Percentiles rank a stretch among this genome's conserved stretches.
Evolutionary conservation across 1,140 invertebrate species (phyloP).

Genomic region (Sarcophaga peregrina): DNA sequence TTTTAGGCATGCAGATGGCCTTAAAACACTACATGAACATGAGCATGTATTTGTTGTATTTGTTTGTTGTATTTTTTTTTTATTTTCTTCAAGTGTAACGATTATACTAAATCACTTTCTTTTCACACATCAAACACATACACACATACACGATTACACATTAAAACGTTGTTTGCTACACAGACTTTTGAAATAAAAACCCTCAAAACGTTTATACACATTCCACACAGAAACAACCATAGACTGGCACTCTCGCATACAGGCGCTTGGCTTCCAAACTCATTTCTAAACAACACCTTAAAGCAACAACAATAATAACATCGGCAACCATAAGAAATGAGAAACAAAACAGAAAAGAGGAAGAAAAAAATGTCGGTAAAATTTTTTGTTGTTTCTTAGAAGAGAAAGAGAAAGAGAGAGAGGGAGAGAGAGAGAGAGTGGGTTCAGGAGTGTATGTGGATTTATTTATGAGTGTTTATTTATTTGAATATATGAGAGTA

Average conservation of each 20-base stretch:
- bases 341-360: not conserved
- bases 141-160: not conserved
- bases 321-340: not conserved
- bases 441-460: too few relatives aligned
- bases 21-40: not conserved
- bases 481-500: not conserved
- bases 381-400: too few relatives aligned
- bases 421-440: too few relatives aligned
- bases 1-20: not conserved
- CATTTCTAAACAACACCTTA: conserved; percentile 8
- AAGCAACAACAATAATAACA: conserved; percentile 1
- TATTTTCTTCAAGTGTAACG: conserved; percentile 17
- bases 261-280: not conserved
- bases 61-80: not conserved
- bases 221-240: too few relatives aligned
- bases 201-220: too few relatives aligned
- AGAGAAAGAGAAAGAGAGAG: too few relatives aligned
- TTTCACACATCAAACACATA: conserved; percentile 20
- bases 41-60: not conserved
- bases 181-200: too few relatives aligned
- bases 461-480: not conserved
- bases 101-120: conserved; percentile 21
- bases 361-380: too few relatives aligned
- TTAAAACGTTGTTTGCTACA: too few relatives aligned
- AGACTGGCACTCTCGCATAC: too few relatives aligned